A percentile compares a stretch with the other conserved stretches of the same genome.
Evolutionary conservation across 2,888 invertebrate genomes (phyloP).

Genomic region (Syritta pipiens): DNA sequence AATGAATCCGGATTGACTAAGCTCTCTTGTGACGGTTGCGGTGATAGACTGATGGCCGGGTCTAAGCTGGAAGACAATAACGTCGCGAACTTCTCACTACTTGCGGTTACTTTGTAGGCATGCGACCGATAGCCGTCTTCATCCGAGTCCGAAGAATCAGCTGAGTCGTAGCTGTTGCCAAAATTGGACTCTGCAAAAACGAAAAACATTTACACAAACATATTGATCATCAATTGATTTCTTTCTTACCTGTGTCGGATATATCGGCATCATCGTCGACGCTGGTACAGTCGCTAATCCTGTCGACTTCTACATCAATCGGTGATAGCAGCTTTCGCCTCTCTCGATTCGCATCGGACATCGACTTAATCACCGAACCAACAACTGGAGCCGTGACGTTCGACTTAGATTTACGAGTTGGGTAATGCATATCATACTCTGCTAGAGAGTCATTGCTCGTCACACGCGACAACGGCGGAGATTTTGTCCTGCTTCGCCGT

Average conservation of each 20-base stretch:
- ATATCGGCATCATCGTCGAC: slow-evolving; percentile 73
- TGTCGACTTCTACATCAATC: background rate
- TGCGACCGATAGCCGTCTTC: slow-evolving; percentile 77
- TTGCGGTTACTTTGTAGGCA: slow-evolving; percentile 75
- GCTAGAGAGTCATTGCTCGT: slow-evolving; percentile 36
- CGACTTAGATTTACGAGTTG: slow-evolving; percentile 64
- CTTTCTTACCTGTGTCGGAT: slow-evolving; percentile 74
- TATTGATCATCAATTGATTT: slow-evolving; percentile 35
- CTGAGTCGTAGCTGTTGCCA: slow-evolving; percentile 73
- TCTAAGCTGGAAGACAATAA: too few species aligned
- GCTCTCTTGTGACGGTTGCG: slow-evolving; percentile 74
- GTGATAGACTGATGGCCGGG: slow-evolving; percentile 69
- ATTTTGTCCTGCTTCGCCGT: slow-evolving; percentile 68
- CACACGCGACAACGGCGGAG: slow-evolving; percentile 55
- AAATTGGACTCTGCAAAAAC: slow-evolving; percentile 71
- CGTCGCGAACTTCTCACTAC: too few species aligned
- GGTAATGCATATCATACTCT: slow-evolving; percentile 36
- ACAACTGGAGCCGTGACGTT: slow-evolving; percentile 55
- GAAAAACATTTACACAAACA: background rate
- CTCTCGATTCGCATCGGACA: slow-evolving; percentile 1
- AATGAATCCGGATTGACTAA: slow-evolving; percentile 76
- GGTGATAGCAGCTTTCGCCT: slow-evolving; percentile 15
- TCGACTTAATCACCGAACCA: too few species aligned
- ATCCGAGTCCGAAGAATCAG: slow-evolving; percentile 74
- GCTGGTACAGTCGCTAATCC: slow-evolving; percentile 50